Conservation (phyloP, 2,113 vertebrate species). For the Cepphus grylle region DNA sequence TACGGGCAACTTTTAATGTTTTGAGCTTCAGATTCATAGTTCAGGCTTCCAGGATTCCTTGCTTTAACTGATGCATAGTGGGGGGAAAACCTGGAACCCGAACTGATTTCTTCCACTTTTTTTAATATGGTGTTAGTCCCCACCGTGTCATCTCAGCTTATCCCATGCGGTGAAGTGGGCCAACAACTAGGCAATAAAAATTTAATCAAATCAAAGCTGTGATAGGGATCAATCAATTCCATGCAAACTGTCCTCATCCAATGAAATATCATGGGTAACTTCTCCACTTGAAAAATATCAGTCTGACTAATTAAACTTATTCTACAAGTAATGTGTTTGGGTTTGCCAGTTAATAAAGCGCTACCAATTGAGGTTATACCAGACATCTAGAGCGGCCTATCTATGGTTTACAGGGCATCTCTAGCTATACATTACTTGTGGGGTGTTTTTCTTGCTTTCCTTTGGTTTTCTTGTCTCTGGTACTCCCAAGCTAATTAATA, state of each 20-base stretch:
- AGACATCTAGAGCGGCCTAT: background rate
- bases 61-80: background rate
- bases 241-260: background rate
- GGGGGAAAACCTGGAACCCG: background rate
- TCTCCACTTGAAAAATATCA: background rate
- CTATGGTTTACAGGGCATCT: background rate
- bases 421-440: background rate
- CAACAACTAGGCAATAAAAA: background rate
- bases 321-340: background rate
- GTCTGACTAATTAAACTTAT: background rate
- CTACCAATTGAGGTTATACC: background rate
- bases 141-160: fast-evolving
- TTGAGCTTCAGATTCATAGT: background rate
- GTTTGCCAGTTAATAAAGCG: background rate
- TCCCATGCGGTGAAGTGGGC: background rate
- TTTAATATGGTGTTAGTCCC: background rate
- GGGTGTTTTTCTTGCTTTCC: background rate
- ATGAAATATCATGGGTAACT: background rate
- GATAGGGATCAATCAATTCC: background rate
- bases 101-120: background rate
- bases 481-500: slow-evolving; percentile 36
- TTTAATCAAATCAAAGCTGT: background rate
- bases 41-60: background rate
- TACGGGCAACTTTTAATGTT: background rate
- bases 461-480: background rate